Evolutionary conservation across 2,888 invertebrate genomes (phyloP), one percentile per base, ranked within the genome.

Genomic region (Drosophila acutilabella): DNA sequence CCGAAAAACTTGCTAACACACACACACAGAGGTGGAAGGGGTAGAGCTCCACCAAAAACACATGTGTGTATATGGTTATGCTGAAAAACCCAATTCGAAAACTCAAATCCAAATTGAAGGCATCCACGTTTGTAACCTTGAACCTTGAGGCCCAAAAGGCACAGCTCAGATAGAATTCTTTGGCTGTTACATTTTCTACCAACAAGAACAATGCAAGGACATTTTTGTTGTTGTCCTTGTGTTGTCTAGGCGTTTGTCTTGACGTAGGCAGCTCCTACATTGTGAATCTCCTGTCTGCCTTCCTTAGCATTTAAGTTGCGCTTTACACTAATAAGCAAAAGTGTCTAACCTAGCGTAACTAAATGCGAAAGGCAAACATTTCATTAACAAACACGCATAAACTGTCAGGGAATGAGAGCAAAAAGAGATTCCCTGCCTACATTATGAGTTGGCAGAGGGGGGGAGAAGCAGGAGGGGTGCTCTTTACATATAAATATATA

Each of bases 281-380:
- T 36, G 16, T 10, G 30, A 44, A 30, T 50, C 8, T 62, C 47
- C 18, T 16, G 16, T 11, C 26, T 47, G 61, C 57, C 42, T 52
- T 60, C 53, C 53, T 57, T 68, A 66, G 51, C 85, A 72, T 77
- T 81, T 82, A 88, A 79, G 86, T 77, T 88, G 80, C 78, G 86
- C 86, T 88, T 83, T 83, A 74, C 75, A 80, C 89, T 88, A 88
- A 87, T 88, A 88, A 88, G 88, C 88, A 86, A 88, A 86, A 86
- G 87, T 88, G 89, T 84, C 74, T 88, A 87, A 88, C 87, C 73
- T 84, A 84, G 82, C 86, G 89, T 84, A 74, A 83, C 80, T 88
- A 86, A 86, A 88, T 88, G 83, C 86, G 81, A 86, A 88, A 87
- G 75, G 80, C 89, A 87, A 87, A 88, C 89, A 88, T 87, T 88